A percentile compares a stretch with the other conserved stretches of the same genome.
These are phyloP conservation scores for Elephantulus edwardii DNA, from an alignment of 2,113 vertebrate species.

Conservation along the genomic window DNA sequence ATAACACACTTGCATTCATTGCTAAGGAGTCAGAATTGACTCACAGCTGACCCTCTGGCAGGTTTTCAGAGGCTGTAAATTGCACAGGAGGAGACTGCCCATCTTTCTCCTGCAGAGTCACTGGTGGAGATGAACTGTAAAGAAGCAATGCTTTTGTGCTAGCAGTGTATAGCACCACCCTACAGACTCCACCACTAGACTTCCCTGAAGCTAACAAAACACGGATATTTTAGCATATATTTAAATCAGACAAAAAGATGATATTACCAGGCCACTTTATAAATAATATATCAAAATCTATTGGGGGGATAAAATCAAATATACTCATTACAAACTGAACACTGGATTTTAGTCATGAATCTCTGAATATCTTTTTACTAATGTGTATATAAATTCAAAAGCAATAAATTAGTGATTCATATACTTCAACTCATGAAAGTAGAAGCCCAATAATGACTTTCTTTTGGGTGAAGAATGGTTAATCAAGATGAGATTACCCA, in stretches of 20 bases:
- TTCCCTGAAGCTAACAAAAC: no score
- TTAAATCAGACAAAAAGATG: constrained; percentile 43
- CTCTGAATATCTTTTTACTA: constrained; percentile 55
- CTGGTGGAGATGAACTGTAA: no score
- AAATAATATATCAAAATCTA: constrained; percentile 51
- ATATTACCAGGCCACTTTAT: constrained; percentile 47
- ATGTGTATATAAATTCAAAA: constrained; percentile 56
- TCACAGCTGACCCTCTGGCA: no score
- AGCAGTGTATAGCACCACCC: no score
- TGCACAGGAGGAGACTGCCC: no score
- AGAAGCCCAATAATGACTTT: constrained; percentile 7
- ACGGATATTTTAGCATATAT: constrained; percentile 52
- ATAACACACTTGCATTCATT: no score
- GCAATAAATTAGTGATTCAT: constrained; percentile 36
- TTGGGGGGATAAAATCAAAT: constrained; percentile 47
- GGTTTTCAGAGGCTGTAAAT: no score
- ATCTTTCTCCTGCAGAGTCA: no score
- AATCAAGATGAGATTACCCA: constrained; percentile 5
- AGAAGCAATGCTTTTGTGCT: no score
- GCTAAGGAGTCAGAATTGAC: no score
- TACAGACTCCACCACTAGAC: no score
- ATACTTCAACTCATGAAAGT: constrained; percentile 38
- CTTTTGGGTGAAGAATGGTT: constrained; percentile 26
- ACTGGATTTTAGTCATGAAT: constrained; percentile 52
- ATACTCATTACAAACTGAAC: constrained; percentile 47